Conservation (phyloP, 2,797 vertebrate species). For the Coccyzus lansbergi region DNA sequence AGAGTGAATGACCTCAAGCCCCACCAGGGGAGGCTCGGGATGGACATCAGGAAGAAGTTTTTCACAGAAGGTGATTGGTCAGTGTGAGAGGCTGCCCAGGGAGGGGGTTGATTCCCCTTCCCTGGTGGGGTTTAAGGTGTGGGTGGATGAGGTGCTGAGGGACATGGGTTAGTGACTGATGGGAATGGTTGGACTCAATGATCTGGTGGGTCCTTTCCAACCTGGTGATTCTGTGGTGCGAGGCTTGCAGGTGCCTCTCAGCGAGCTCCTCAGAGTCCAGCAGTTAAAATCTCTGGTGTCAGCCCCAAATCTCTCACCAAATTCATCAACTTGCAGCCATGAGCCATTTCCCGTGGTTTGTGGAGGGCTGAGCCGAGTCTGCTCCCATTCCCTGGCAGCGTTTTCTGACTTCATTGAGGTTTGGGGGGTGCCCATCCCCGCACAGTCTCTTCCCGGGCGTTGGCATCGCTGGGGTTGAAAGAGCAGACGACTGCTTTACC, state of each 20-base stretch:
- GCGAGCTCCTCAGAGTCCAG: not conserved
- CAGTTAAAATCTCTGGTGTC: not conserved
- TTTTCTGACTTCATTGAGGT: not conserved
- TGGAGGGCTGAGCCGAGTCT: not conserved
- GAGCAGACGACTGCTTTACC: not conserved
- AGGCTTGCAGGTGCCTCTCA: not conserved
- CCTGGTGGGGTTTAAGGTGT: too few relatives aligned
- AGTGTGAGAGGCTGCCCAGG: too few relatives aligned
- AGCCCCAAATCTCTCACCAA: not conserved
- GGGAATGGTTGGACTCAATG: too few relatives aligned
- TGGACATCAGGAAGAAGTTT: too few relatives aligned
- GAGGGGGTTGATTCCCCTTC: too few relatives aligned
- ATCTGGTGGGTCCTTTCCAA: too few relatives aligned
- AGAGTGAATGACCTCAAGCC: too few relatives aligned
- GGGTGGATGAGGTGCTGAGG: too few relatives aligned
- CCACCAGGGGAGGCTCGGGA: too few relatives aligned
- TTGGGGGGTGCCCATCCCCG: not conserved
- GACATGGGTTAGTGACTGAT: too few relatives aligned
- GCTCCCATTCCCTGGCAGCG: not conserved
- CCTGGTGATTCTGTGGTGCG: too few relatives aligned
- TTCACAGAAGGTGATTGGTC: too few relatives aligned
- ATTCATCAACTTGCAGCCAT: not conserved
- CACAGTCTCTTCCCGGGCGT: not conserved
- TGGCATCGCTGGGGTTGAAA: not conserved
- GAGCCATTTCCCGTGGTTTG: not conserved